Evolutionary conservation across 2,113 vertebrate species (phyloP).

Genomic region (Callipepla squamata): DNA sequence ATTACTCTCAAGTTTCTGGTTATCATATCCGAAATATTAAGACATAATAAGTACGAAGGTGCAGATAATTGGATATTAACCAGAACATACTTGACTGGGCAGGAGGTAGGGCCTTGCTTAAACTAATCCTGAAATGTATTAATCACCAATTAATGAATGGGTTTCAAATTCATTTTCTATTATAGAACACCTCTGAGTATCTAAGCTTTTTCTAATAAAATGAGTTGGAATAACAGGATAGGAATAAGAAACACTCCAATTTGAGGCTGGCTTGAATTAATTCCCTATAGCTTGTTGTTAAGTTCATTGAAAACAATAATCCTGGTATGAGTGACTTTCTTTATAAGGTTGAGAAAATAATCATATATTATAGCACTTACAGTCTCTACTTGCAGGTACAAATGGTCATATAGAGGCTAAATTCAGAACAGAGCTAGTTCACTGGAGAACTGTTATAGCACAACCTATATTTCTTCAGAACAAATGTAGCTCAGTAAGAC

Average conservation of each 20-base stretch:
- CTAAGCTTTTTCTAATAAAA: slow-evolving; percentile 83
- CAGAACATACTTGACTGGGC: slow-evolving; percentile 95
- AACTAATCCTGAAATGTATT: slow-evolving; percentile 95
- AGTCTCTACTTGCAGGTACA: slow-evolving; percentile 10
- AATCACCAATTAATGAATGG: slow-evolving; percentile 94
- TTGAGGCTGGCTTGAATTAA: slow-evolving; percentile 54
- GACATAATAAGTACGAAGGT: slow-evolving; percentile 94
- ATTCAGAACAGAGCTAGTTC: slow-evolving; percentile 26
- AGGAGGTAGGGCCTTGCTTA: slow-evolving; percentile 91
- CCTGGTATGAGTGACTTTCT: slow-evolving; percentile 1
- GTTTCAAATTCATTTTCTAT: slow-evolving; percentile 88
- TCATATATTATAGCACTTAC: neutral
- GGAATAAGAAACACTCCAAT: slow-evolving; percentile 65
- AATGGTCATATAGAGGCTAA: slow-evolving; percentile 6
- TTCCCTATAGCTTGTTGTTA: slow-evolving; percentile 63
- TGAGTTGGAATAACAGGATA: slow-evolving; percentile 82
- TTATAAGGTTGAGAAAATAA: slow-evolving; percentile 14
- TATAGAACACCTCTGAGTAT: slow-evolving; percentile 83
- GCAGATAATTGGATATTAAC: slow-evolving; percentile 97
- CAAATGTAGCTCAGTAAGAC: neutral
- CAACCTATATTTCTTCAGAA: neutral
- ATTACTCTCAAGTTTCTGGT: slow-evolving; percentile 88
- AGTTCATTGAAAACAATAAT: slow-evolving; percentile 49
- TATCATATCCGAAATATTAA: slow-evolving; percentile 91
- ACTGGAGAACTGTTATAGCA: neutral